Evolutionary conservation across 2,888 invertebrate genomes (phyloP).

Genomic region (Therioaphis trifolii): DNA sequence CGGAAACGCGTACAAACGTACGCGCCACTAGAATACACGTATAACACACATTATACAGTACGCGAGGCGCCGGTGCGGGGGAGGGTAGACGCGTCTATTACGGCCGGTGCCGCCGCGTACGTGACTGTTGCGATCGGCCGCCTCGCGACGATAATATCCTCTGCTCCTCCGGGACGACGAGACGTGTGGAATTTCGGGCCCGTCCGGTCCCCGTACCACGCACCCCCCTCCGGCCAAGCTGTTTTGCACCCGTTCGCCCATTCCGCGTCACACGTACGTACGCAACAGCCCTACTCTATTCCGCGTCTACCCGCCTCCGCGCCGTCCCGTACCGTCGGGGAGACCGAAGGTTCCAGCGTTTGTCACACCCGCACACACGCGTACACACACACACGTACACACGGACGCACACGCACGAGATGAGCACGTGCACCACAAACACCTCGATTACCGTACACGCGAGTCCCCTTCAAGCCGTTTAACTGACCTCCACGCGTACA

Average conservation of each 20-base stretch:
- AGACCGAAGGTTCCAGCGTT: no score
- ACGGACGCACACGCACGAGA: background rate
- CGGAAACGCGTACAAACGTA: background rate
- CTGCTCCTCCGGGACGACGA: background rate
- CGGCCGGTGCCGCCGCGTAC: background rate
- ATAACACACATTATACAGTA: no score
- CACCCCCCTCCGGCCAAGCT: background rate
- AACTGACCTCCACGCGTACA: background rate
- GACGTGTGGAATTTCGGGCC: conserved; percentile 4
- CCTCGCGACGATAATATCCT: background rate
- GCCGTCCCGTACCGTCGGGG: no score
- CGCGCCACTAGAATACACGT: no score
- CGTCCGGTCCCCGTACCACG: background rate
- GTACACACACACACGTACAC: no score
- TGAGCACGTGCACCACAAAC: background rate
- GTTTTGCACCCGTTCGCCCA: background rate
- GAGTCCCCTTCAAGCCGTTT: background rate
- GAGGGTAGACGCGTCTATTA: background rate
- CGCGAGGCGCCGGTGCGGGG: no score
- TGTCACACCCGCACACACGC: no score
- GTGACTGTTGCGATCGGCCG: conserved; percentile 1
- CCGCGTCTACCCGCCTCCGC: no score
- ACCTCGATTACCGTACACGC: conserved; percentile 8
- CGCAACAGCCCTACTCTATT: no score
- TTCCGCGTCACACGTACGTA: background rate